Evolutionary conservation across 2,888 invertebrate genomes (phyloP).

Genomic region (Athripsodes cinereus): DNA sequence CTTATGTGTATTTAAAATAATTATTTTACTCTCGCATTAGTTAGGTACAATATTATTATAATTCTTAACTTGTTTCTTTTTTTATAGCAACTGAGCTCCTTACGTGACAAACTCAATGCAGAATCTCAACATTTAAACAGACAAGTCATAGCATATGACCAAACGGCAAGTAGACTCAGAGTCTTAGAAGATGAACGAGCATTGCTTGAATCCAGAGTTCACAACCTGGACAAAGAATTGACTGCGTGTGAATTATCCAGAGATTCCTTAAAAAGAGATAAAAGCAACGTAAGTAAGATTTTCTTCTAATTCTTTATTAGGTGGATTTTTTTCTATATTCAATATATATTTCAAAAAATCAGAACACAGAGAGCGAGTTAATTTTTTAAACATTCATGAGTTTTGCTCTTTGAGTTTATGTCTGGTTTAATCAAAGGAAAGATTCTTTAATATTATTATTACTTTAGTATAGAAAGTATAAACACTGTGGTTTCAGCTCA

Average conservation of each 20-base stretch:
- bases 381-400: neutral
- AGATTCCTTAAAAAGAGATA: conserved; percentile 69
- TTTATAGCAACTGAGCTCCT: conserved; percentile 63
- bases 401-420: no score
- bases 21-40: neutral
- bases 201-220: conserved; percentile 66
- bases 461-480: neutral
- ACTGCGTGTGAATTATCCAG: conserved; percentile 64
- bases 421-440: neutral
- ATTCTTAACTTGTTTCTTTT: no score
- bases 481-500: conserved; percentile 54
- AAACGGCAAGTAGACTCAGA: conserved; percentile 57
- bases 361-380: no score
- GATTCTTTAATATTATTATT: neutral
- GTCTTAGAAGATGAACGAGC: conserved; percentile 71
- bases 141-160: conserved; percentile 61
- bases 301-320: no score
- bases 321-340: no score
- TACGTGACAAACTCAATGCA: conserved; percentile 68
- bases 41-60: neutral
- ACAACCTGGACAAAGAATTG: conserved; percentile 75
- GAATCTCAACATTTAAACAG: conserved; percentile 67
- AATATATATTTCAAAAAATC: no score
- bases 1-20: no score
- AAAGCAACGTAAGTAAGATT: conserved; percentile 33